These are phyloP conservation scores for Platycheirus rosarum DNA, from an alignment of 2,888 invertebrate genomes.

Conservation along the genomic window DNA sequence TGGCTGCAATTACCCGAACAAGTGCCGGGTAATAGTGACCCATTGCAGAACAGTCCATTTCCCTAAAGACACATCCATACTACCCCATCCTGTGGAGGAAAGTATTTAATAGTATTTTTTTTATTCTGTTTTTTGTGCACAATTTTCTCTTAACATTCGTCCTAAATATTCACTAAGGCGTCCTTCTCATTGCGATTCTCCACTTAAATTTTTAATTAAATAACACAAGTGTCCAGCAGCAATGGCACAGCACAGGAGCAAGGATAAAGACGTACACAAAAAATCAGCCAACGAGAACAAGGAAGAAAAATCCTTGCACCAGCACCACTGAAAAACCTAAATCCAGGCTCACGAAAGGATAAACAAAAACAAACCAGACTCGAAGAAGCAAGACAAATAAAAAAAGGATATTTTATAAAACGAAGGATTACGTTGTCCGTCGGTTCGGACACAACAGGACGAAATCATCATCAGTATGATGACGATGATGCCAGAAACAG, in stretches of 20 bases:
- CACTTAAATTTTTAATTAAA: constrained; percentile 74
- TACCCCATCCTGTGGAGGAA: constrained; percentile 16
- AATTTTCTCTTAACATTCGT: constrained; percentile 41
- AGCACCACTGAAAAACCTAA: constrained; percentile 52
- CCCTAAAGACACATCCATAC: constrained; percentile 12
- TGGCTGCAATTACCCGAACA: constrained; percentile 50
- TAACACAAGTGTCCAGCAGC: constrained; percentile 63
- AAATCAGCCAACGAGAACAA: constrained; percentile 1
- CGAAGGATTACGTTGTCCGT: constrained; percentile 33
- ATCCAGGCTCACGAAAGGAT: constrained; percentile 63
- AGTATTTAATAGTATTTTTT: constrained; percentile 43
- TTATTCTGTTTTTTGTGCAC: constrained; percentile 1
- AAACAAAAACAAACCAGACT: constrained; percentile 59
- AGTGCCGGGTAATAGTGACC: constrained; percentile 42
- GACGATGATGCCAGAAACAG: constrained; percentile 38
- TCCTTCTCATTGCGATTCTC: constrained; percentile 65
- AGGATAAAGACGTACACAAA: constrained; percentile 29
- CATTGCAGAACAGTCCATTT: constrained; percentile 44
- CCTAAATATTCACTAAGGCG: constrained; percentile 70
- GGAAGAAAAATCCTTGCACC: constrained; percentile 47
- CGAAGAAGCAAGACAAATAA: constrained; percentile 20
- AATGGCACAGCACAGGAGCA: constrained; percentile 11
- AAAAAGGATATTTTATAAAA: background rate
- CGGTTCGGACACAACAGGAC: constrained; percentile 34
- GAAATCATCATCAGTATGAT: constrained; percentile 26